A percentile compares a stretch with the other conserved stretches of the same genome.
phyloP scores from a whole-genome alignment of 30 jellyfish, hydroid and myxozoan species.

The Nemopilema nomurai region DNA sequence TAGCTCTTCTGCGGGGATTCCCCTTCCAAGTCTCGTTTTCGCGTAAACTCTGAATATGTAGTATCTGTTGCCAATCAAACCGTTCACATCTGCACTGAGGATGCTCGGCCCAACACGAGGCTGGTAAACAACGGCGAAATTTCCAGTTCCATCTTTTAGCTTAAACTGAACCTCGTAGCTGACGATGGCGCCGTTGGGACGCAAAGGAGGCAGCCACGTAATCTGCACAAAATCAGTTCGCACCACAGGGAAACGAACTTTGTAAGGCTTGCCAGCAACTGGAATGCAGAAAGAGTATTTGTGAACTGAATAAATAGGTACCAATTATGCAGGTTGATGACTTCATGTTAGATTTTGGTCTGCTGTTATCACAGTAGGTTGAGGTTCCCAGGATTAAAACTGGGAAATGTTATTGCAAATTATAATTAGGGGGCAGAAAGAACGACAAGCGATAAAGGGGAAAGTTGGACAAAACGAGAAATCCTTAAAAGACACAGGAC shows the following conservation, averaged over 20 bases:
- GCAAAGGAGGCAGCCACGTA: constrained; percentile 89
- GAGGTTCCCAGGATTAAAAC: no score
- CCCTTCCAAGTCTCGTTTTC: constrained; percentile 76
- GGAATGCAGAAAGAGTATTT: not conserved
- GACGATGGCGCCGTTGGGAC: constrained; percentile 86
- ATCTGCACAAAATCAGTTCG: constrained; percentile 70
- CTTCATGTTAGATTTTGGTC: no score
- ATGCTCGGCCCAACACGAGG: constrained; percentile 45
- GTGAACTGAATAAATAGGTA: not conserved
- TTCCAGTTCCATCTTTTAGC: constrained; percentile 46
- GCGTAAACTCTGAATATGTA: constrained; percentile 79
- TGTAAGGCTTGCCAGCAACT: constrained; percentile 95
- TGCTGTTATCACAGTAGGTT: no score
- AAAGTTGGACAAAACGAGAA: no score
- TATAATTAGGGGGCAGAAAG: no score
- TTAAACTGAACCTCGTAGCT: constrained; percentile 71
- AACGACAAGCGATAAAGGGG: no score
- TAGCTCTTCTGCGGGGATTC: constrained; percentile 82
- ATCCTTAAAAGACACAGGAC: no score
- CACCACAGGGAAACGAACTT: constrained; percentile 83
- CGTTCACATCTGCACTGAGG: constrained; percentile 71
- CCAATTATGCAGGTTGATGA: not conserved
- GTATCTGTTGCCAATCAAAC: constrained; percentile 70
- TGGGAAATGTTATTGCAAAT: no score
- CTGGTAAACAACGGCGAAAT: constrained; percentile 29